These are phyloP conservation scores for Falco columbarius DNA, from an alignment of 2,797 vertebrate genomes.

Conservation along the genomic window DNA sequence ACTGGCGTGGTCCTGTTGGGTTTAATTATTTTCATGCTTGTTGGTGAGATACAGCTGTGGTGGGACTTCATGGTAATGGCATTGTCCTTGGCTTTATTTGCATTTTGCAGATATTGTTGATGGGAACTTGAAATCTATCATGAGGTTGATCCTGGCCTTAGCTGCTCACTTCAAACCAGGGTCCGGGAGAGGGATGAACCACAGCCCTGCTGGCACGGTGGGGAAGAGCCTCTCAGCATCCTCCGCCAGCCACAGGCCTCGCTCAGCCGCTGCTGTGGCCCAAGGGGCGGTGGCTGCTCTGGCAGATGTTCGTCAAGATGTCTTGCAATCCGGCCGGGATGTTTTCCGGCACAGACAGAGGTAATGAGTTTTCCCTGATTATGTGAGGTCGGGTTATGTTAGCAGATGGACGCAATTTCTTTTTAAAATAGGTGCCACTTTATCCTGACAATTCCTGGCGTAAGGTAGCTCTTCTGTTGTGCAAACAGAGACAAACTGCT, in stretches of 20 bases:
- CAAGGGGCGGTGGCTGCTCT: slow-evolving; percentile 89
- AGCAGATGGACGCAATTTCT: too few species aligned
- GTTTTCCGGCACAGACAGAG: slow-evolving; percentile 83
- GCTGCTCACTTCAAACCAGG: slow-evolving; percentile 97
- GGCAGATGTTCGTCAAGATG: slow-evolving; percentile 87
- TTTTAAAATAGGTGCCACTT: not conserved
- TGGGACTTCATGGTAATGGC: accelerated
- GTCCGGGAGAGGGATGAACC: slow-evolving; percentile 74
- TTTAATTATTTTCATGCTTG: not conserved
- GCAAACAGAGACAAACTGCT: not conserved
- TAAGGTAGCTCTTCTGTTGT: not conserved
- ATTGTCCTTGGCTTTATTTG: not conserved
- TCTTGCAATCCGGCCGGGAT: slow-evolving; percentile 81
- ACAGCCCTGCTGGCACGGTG: slow-evolving; percentile 61
- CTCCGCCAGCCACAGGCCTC: slow-evolving; percentile 80
- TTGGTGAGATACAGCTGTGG: not conserved
- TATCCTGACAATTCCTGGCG: not conserved
- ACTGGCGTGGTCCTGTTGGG: not conserved
- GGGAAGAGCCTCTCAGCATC: slow-evolving; percentile 61
- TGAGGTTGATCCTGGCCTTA: slow-evolving; percentile 94
- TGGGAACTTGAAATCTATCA: slow-evolving; percentile 93
- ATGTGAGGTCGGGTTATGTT: accelerated
- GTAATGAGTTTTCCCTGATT: slow-evolving; percentile 34
- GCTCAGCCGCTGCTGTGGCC: slow-evolving; percentile 88
- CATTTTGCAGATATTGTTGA: slow-evolving; percentile 88